Evolutionary conservation across 2,888 invertebrate genomes (phyloP), one percentile per base, ranked within the genome.

Genomic region (Ennomos fuscantarius): DNA sequence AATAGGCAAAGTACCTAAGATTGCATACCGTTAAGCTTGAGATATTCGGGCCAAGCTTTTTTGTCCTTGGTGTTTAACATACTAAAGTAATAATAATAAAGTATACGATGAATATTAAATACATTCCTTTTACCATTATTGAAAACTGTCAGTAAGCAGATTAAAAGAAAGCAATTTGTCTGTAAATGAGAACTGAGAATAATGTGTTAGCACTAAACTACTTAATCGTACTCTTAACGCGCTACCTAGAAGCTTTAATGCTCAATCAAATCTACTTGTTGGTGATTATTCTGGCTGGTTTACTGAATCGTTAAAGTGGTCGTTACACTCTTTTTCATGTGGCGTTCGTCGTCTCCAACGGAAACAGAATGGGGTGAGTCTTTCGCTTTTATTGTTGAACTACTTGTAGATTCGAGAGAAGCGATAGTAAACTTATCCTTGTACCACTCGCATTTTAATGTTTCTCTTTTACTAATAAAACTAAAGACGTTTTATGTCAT

Each of bases 341-440:
- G 91, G 83, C 75, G 84, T 79, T 74, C 73, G 77, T 72, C 75
- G 73, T 71, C 75, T 73, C 62, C 78, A 74, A 65, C 77, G 79
- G 76, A 76, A 80, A 78, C 87, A 93, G 93, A 93, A 93, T 86
- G 93, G 93, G 93, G 93, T 93, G 89, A 93, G 93, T 86, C 67
- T 59, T 66, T 63, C 52, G 51, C 63, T 79, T 86, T 87, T 87
- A 87, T 84, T 81, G 70, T 75, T 68, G 62, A 66, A 74, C 78
- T 82, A 84, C 86, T 87, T 87, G 86, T 87, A 74, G 84, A 84
- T 85, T 85, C 81, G 73, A 76, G 72, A 70, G 74, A 79, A 76
- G 55, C 48, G 55, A 62, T 70, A 70, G 70, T 75, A 72, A 71
- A 73, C 66, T 70, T 74, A 76, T 74, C 67, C 68, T 65, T 68